phyloP scores from a whole-genome alignment of 2,797 vertebrate species.

The Pyrrhura leucotis region DNA sequence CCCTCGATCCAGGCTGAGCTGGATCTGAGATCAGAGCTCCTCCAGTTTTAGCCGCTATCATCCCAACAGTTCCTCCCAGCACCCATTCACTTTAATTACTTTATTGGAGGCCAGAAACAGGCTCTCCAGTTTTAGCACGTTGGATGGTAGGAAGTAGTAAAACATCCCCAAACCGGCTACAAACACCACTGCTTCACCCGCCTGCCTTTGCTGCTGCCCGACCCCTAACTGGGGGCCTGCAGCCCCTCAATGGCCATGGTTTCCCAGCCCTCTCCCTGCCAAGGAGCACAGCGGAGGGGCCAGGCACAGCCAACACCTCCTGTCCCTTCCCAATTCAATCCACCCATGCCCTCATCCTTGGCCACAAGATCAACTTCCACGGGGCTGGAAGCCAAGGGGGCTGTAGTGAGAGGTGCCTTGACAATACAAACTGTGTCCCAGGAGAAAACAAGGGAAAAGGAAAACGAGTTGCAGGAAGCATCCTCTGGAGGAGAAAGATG shows the following conservation, averaged over 20 bases:
- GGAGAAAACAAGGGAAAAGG: background rate
- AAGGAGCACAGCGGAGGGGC: background rate
- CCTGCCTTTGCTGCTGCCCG: slow-evolving; percentile 19
- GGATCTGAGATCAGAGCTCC: slow-evolving; percentile 25
- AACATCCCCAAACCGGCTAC: slow-evolving; percentile 29
- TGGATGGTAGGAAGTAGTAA: slow-evolving; percentile 74
- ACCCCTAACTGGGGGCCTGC: slow-evolving; percentile 26
- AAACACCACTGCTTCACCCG: background rate
- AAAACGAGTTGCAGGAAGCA: background rate
- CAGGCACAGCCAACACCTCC: rapidly evolving
- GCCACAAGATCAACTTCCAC: background rate
- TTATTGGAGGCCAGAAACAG: slow-evolving; percentile 66
- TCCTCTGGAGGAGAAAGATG: background rate
- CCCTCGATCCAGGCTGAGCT: background rate
- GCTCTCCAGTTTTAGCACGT: slow-evolving; percentile 45
- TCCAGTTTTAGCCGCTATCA: slow-evolving; percentile 22
- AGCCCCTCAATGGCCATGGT: background rate
- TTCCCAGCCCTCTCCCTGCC: background rate
- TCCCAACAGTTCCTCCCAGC: slow-evolving; percentile 36
- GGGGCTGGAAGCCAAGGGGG: background rate
- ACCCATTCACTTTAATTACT: slow-evolving; percentile 68
- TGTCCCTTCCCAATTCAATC: background rate
- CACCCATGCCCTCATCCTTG: background rate
- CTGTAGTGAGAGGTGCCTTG: background rate
- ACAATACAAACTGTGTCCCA: background rate